Percentiles rank a stretch among this genome's conserved stretches.
Evolutionary conservation across 1,140 invertebrate genomes (phyloP).

Genomic region (Drosophila dunni): DNA sequence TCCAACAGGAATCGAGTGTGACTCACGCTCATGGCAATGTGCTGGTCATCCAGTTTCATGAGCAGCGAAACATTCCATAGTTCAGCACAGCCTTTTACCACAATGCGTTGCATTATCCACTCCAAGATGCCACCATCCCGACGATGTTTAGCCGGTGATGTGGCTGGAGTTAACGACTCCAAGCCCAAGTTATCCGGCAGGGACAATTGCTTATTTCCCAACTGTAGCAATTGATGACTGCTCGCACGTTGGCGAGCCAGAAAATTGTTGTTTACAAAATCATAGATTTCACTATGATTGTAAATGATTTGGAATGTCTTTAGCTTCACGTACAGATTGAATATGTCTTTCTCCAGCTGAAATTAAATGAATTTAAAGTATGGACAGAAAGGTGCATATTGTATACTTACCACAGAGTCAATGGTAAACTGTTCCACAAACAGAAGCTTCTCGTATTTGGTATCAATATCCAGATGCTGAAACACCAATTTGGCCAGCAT

Average conservation of each 20-base stretch:
- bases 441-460: conserved; percentile 87
- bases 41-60: conserved; percentile 84
- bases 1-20: conserved; percentile 88
- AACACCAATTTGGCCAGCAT: conserved; percentile 88
- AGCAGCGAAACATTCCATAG: conserved; percentile 86
- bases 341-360: conserved; percentile 88
- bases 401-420: conserved; percentile 88
- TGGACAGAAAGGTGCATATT: not conserved
- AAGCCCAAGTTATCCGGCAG: conserved; percentile 60
- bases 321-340: conserved; percentile 89
- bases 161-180: conserved; percentile 25
- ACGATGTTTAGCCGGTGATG: conserved; percentile 32
- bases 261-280: conserved; percentile 86
- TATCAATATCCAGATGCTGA: conserved; percentile 88
- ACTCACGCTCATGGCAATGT: conserved; percentile 87
- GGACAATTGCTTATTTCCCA: conserved; percentile 67
- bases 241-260: conserved; percentile 65
- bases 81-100: conserved; percentile 88
- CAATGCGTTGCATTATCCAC: conserved; percentile 85
- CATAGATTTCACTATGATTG: conserved; percentile 87
- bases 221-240: conserved; percentile 53
- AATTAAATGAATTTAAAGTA: conserved; percentile 42
- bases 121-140: conserved; percentile 68
- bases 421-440: conserved; percentile 89
- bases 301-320: conserved; percentile 90